Conservation (phyloP, 2,888 invertebrate species). For the Eristalis intricaria region DNA sequence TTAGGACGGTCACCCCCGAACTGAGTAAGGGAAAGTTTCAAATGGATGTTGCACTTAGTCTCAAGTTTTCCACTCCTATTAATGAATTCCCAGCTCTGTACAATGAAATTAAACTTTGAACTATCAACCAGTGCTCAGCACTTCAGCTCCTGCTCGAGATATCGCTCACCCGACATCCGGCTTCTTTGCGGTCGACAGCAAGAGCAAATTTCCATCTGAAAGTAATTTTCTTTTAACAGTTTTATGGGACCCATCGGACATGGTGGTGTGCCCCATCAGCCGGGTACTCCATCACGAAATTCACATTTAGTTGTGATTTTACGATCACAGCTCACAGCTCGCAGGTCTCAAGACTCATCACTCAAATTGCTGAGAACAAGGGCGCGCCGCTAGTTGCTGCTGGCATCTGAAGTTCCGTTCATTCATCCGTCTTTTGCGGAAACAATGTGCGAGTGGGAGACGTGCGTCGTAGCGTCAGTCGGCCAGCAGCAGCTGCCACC, state of each 20-base stretch:
- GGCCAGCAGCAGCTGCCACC: neutral
- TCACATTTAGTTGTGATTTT: slow-evolving; percentile 30
- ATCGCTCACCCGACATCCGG: neutral
- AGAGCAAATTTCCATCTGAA: slow-evolving; percentile 38
- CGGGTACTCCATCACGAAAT: slow-evolving; percentile 2
- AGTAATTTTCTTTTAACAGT: slow-evolving; percentile 50
- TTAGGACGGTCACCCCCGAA: neutral
- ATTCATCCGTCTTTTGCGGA: neutral
- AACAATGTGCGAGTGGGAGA: slow-evolving; percentile 28
- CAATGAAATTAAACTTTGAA: slow-evolving; percentile 42
- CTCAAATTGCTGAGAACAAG: slow-evolving; percentile 39
- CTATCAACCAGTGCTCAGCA: neutral
- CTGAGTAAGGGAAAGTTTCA: neutral
- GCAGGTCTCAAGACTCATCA: slow-evolving; percentile 58
- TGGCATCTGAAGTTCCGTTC: neutral
- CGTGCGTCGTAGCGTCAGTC: neutral
- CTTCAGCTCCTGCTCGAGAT: neutral
- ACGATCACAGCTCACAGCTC: slow-evolving; percentile 22
- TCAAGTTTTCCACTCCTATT: slow-evolving; percentile 8
- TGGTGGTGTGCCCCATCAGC: slow-evolving; percentile 1
- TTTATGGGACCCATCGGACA: slow-evolving; percentile 54
- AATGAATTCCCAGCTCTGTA: slow-evolving; percentile 31
- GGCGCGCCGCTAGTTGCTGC: slow-evolving; percentile 8
- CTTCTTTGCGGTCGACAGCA: slow-evolving; percentile 23
- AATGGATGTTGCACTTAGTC: slow-evolving; percentile 38